These are phyloP conservation scores for Aricia agestis DNA, from an alignment of 1,140 invertebrate species.

Conservation along the genomic window DNA sequence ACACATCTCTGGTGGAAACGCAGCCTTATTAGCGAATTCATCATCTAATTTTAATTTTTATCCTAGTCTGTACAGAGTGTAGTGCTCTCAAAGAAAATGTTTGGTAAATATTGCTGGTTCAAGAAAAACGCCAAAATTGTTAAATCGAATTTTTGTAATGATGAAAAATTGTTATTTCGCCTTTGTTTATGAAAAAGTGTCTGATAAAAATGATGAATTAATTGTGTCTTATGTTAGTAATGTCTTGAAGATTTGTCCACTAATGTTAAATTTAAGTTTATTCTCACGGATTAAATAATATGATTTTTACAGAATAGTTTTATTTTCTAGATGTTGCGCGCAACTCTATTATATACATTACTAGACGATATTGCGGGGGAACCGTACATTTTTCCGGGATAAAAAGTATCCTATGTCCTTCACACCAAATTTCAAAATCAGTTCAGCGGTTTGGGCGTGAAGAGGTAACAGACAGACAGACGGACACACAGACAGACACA, in stretches of 20 bases:
- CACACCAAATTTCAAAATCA: too few relatives aligned
- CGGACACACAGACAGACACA: too few relatives aligned
- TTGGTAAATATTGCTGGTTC: neutral
- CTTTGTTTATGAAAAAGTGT: neutral
- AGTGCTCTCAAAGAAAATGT: neutral
- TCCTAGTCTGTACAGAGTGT: neutral
- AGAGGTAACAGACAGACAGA: too few relatives aligned
- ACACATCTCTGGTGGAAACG: too few relatives aligned
- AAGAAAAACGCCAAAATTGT: neutral
- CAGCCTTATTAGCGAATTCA: neutral
- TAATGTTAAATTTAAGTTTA: neutral
- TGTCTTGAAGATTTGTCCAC: neutral
- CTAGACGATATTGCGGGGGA: too few relatives aligned
- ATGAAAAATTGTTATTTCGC: neutral
- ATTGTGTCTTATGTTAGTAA: neutral
- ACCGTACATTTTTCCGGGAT: too few relatives aligned
- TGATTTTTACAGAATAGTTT: neutral
- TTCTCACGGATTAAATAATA: neutral
- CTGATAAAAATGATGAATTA: neutral
- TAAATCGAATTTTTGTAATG: neutral
- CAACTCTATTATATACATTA: too few relatives aligned
- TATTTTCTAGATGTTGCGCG: slow-evolving; percentile 25
- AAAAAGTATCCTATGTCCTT: too few relatives aligned
- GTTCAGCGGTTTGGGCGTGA: too few relatives aligned
- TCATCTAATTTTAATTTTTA: neutral